Percentiles rank a stretch among this genome's conserved stretches.
These are phyloP conservation scores for Leptothorax acervorum DNA, from an alignment of 2,888 invertebrate genomes.

Conservation along the genomic window DNA sequence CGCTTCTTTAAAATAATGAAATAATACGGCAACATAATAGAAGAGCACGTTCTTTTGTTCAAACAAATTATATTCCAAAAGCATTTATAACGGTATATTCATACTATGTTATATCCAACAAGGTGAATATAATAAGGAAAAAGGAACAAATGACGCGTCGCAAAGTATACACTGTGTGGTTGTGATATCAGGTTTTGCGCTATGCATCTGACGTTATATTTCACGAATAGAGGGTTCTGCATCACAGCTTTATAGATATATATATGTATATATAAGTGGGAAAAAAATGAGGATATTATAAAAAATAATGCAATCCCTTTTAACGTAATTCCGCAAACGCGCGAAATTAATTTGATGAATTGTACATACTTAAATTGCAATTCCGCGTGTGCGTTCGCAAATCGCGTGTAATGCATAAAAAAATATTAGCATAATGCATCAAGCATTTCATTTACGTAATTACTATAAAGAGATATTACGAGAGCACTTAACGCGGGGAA, in stretches of 20 bases:
- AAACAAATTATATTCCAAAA: constrained; percentile 5
- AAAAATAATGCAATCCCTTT: constrained; percentile 15
- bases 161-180: neutral
- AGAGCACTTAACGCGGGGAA: neutral
- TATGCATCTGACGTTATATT: neutral
- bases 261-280: too few species aligned
- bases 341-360: constrained; percentile 10
- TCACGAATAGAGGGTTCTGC: neutral
- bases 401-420: neutral
- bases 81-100: constrained; percentile 11
- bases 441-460: constrained; percentile 13
- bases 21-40: neutral
- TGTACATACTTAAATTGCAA: neutral
- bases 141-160: constrained; percentile 31
- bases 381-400: neutral
- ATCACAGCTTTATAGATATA: neutral
- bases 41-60: neutral
- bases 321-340: neutral
- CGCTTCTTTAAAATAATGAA: neutral
- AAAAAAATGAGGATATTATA: neutral
- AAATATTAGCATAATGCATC: neutral
- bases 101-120: neutral
- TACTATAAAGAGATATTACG: neutral
- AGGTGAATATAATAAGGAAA: constrained; percentile 27
- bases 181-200: constrained; percentile 17